Percentiles rank a stretch among this genome's conserved stretches.
These are phyloP conservation scores for Drosophila sucinea DNA, from an alignment of 1,140 invertebrate species.

Conservation along the genomic window DNA sequence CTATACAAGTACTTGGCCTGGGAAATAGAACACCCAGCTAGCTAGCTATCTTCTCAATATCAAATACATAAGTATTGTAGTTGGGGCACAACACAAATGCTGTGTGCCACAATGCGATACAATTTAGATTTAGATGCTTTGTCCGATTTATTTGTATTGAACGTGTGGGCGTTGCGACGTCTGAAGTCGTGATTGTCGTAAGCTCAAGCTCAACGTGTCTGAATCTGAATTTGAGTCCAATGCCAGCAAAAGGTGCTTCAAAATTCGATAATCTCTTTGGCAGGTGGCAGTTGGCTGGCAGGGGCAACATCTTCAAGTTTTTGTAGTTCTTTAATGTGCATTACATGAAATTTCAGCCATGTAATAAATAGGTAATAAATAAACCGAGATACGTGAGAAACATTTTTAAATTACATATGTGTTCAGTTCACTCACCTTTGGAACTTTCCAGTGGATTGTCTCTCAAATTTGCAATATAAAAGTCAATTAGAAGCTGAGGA, in stretches of 20 bases:
- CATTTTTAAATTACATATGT: too few species aligned
- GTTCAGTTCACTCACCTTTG: background rate
- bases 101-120: constrained; percentile 45
- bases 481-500: background rate
- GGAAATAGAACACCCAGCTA: constrained; percentile 11
- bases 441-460: background rate
- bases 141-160: constrained; percentile 54
- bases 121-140: constrained; percentile 45
- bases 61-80: constrained; percentile 4
- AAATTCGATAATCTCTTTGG: constrained; percentile 27
- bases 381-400: too few species aligned
- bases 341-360: background rate
- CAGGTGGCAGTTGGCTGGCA: background rate
- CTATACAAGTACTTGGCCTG: background rate
- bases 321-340: background rate
- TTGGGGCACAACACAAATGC: constrained; percentile 27
- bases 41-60: background rate
- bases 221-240: background rate
- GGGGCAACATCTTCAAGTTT: constrained; percentile 9
- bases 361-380: too few species aligned
- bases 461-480: background rate
- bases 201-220: background rate
- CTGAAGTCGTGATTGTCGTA: background rate
- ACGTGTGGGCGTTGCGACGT: constrained; percentile 27
- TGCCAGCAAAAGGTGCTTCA: constrained; percentile 15